Conservation (phyloP, 2,113 vertebrate genomes). For the Xenopus laevis region DNA sequence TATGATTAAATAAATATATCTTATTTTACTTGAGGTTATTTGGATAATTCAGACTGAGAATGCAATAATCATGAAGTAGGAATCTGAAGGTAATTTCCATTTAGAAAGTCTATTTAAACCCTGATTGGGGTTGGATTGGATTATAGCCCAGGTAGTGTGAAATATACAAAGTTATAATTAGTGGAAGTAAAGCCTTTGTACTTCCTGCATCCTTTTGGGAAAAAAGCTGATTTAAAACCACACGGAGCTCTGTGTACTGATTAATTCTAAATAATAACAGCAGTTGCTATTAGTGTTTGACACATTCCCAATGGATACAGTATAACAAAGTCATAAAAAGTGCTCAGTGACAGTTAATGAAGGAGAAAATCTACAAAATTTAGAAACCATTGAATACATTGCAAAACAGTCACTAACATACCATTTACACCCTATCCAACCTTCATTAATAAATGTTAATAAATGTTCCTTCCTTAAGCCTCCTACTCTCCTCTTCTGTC, state of each 20-base stretch:
- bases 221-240: neutral
- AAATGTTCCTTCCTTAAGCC: too few relatives aligned
- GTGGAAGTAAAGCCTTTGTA: too few relatives aligned
- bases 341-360: too few relatives aligned
- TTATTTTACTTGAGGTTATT: constrained; percentile 39
- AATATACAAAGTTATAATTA: constrained; percentile 54
- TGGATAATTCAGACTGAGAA: constrained; percentile 46
- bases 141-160: constrained; percentile 45
- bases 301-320: too few relatives aligned
- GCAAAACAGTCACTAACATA: too few relatives aligned
- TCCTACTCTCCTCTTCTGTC: too few relatives aligned
- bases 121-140: constrained; percentile 57
- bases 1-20: constrained; percentile 6
- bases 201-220: neutral
- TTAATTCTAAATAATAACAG: neutral
- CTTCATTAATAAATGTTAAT: too few relatives aligned
- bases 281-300: neutral
- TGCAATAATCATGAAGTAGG: constrained; percentile 39
- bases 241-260: neutral
- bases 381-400: too few relatives aligned
- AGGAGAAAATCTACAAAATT: too few relatives aligned
- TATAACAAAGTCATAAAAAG: too few relatives aligned
- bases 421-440: too few relatives aligned
- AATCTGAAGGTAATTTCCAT: constrained; percentile 57
- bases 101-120: constrained; percentile 67